Evolutionary conservation across 2,888 invertebrate genomes (phyloP).

Genomic region (Autographa gamma): DNA sequence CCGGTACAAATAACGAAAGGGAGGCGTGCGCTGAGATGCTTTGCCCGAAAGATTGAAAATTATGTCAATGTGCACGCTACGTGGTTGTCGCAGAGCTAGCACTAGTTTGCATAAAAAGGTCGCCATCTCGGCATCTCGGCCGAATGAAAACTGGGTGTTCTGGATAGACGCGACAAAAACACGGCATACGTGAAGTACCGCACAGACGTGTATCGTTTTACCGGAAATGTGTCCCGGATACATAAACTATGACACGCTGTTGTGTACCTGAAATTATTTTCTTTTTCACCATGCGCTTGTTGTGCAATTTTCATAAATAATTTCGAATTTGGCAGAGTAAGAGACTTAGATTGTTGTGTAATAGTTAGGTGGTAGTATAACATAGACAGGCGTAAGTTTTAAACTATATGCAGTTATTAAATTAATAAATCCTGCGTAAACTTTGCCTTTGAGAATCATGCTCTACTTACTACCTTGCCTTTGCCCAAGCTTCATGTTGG

Average conservation of each 20-base stretch:
- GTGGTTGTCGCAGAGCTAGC: slow-evolving; percentile 45
- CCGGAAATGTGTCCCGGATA: slow-evolving; percentile 57
- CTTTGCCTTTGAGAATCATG: no score
- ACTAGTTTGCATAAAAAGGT: slow-evolving; percentile 65
- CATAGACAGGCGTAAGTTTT: not conserved
- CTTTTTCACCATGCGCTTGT: slow-evolving; percentile 10
- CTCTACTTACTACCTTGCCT: no score
- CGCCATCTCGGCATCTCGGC: slow-evolving; percentile 49
- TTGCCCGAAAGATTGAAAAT: slow-evolving; percentile 36
- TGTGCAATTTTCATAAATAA: not conserved
- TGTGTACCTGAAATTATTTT: slow-evolving; percentile 27
- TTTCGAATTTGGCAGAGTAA: not conserved
- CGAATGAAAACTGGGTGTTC: slow-evolving; percentile 63
- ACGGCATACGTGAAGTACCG: slow-evolving; percentile 22
- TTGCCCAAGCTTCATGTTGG: no score
- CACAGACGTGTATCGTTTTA: slow-evolving; percentile 36
- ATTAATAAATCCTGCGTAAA: no score
- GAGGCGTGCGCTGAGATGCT: slow-evolving; percentile 31
- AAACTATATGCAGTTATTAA: no score
- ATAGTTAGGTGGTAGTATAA: not conserved
- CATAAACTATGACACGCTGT: slow-evolving; percentile 54
- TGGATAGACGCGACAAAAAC: slow-evolving; percentile 58
- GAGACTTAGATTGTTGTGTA: not conserved
- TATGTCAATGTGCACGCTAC: slow-evolving; percentile 44
- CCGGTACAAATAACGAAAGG: slow-evolving; percentile 49